Base-by-base conservation (phyloP, 1,140 invertebrate genomes). In the Ylistrum balloti region DNA sequence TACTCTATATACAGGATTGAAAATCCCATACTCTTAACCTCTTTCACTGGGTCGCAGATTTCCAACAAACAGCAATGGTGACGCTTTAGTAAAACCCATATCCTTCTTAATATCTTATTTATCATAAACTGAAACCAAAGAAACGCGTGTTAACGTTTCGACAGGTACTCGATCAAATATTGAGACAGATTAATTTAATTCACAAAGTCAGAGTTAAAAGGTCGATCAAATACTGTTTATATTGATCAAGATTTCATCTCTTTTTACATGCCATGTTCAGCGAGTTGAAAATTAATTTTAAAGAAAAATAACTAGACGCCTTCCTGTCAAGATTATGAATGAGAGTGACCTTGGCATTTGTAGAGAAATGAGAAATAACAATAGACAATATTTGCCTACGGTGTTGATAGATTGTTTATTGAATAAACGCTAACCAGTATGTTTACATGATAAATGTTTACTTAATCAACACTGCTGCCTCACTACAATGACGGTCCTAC, bases 341-440 rank as follows among this genome's bases (percentile, higher is more conserved):
- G 56, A 17, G 28, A n/a, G n/a, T 28, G 56, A 74, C 56, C 56
- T 74, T 74, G 56, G 28, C 22, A 74, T 74, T 74, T n/a, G 1
- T 28, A 5, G 0, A 28, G 22, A 74, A 74, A 74, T 22, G 56
- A 74, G 5, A 28, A 17, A n/a, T 11, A 74, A 74, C 22, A 74
- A n/a, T 74, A 17, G 22, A 17, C 56, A 74, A 28, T 74, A 28
- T 74, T 74, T n/a, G 56, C 7, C 56, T 17, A 17, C 56, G 5
- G n/a, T 74, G 56, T 74, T 74, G 56, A 74, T 74, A 74, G 56
- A 74, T 74, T 74, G 56, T 74, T 74, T 74, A 74, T 9, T 28
- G 15, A 74, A 74, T 74, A 74, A 74, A 74, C 22, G 56, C 13
- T 74, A n/a, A n/a, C n/a, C 22, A 74, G 22, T 74, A 28, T 74